Conservation (phyloP, 1,140 invertebrate species). For the Amyelois transitella region DNA sequence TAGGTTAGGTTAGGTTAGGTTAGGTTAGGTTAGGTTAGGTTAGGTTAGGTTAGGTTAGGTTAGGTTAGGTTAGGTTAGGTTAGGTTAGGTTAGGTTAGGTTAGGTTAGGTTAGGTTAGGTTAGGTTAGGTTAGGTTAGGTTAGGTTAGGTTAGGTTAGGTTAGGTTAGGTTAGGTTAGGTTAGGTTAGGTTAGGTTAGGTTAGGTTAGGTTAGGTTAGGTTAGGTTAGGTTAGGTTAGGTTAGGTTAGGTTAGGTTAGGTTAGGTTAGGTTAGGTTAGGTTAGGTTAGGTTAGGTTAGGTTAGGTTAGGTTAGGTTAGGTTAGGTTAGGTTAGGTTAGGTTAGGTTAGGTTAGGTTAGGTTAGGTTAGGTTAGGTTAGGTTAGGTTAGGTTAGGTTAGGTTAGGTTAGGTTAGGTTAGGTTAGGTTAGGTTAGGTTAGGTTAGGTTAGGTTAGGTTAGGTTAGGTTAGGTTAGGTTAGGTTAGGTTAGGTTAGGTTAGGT, state of each 20-base stretch:
- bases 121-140: slow-evolving; percentile 23
- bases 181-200: slow-evolving; percentile 26
- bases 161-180: slow-evolving; percentile 23
- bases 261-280: slow-evolving; percentile 31
- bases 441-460: slow-evolving; percentile 30
- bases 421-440: slow-evolving; percentile 17
- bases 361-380: slow-evolving; percentile 29
- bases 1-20: slow-evolving; percentile 1
- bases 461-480: slow-evolving; percentile 32
- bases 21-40: background rate
- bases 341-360: slow-evolving; percentile 32
- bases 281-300: slow-evolving; percentile 28
- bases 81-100: slow-evolving; percentile 25
- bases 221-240: slow-evolving; percentile 30
- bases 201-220: slow-evolving; percentile 28
- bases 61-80: slow-evolving; percentile 26
- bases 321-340: slow-evolving; percentile 28
- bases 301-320: slow-evolving; percentile 30
- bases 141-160: slow-evolving; percentile 32
- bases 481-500: slow-evolving; percentile 34
- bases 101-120: slow-evolving; percentile 22
- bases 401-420: slow-evolving; percentile 26
- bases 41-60: slow-evolving; percentile 25
- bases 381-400: slow-evolving; percentile 23
- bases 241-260: slow-evolving; percentile 31